Evolutionary conservation across 2,888 invertebrate genomes (phyloP), one percentile per base, ranked within the genome.

Genomic region (Sinohyriopsis cumingii): DNA sequence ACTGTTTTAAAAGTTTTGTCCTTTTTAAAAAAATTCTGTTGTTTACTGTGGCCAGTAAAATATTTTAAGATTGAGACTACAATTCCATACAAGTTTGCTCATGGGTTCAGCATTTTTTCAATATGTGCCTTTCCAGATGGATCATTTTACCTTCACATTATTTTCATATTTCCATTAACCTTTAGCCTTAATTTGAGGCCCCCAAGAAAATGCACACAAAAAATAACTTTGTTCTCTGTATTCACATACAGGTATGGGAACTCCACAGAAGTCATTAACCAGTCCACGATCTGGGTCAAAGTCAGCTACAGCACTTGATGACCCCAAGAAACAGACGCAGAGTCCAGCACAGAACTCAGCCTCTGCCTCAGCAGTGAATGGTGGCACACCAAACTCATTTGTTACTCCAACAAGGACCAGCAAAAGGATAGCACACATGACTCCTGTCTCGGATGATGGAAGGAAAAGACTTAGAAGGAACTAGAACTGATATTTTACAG

Each of bases 391-490:
- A 59, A 63, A 22, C 45, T 59, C 60, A 22, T 65, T 56, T 15
- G 54, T 69, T 57, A 84, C 85, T 0, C 85, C 86, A 7, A 83
- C 82, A 3, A 68, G 86, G 45, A 78, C 79, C 59, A 85, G 85
- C 71, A 81, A 80, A 28, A 79, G 86, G 54, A 79, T 86, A 22
- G 83, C 84, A 12, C 78, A 84, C 57, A 82, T 83, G 80, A 84
- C 85, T 5, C 83, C 85, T 0, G 79, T 76, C 3, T 70, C 77
- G 1, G 80, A 82, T 3, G 82, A 82, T 56, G 84, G 81, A 2
- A 65, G 80, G 54, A 85, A 84, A 69, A 71, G 78, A 33, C 69
- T 82, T 33, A 77, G 82, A 33, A 81, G 79, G 63, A 79, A 80
- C n/a, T 77, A 63, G 54, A n/a, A 63, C 54, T 12, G 28, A 33